A percentile compares a stretch with the other conserved stretches of the same genome.
Conservation (phyloP, 2,113 vertebrate species). For the Thunnus thynnus region DNA sequence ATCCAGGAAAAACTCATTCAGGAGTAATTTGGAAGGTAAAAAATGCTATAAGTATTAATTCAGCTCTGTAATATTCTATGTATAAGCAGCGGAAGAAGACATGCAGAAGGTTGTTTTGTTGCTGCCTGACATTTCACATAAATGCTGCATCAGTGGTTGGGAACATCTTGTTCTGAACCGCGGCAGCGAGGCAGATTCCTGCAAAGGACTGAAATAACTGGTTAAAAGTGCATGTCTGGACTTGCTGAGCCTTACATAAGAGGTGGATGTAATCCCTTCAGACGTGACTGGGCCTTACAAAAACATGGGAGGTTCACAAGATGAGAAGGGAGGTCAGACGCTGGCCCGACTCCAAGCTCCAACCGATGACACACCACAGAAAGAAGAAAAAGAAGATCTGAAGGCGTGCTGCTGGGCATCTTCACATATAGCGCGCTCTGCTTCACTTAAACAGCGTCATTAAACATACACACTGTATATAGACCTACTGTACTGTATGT, state of each 20-base stretch:
- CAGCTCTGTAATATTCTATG: no score
- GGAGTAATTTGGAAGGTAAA: not conserved
- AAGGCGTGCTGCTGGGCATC: not conserved
- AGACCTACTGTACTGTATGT: not conserved
- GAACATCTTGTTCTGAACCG: conserved; percentile 66
- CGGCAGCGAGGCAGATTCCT: conserved; percentile 32
- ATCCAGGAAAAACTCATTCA: not conserved
- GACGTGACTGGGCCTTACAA: conserved; percentile 48
- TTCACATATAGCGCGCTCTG: not conserved
- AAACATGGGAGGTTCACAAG: conserved; percentile 28
- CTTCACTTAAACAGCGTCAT: conserved; percentile 6
- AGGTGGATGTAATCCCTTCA: conserved; percentile 45
- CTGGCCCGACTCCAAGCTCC: not conserved
- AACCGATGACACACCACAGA: conserved; percentile 35
- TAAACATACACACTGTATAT: not conserved
- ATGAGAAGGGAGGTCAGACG: conserved; percentile 22
- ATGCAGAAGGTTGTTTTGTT: conserved; percentile 53
- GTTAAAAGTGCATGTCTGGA: conserved; percentile 62
- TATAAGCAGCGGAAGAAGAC: not conserved
- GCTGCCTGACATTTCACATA: conserved; percentile 33
- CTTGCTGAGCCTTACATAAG: conserved; percentile 76
- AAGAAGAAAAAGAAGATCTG: conserved; percentile 16
- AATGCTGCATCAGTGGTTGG: conserved; percentile 49
- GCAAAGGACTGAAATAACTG: conserved; percentile 14
- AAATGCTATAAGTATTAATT: not conserved